phyloP scores from a whole-genome alignment of 2,113 vertebrate genomes.

The Naja naja region DNA sequence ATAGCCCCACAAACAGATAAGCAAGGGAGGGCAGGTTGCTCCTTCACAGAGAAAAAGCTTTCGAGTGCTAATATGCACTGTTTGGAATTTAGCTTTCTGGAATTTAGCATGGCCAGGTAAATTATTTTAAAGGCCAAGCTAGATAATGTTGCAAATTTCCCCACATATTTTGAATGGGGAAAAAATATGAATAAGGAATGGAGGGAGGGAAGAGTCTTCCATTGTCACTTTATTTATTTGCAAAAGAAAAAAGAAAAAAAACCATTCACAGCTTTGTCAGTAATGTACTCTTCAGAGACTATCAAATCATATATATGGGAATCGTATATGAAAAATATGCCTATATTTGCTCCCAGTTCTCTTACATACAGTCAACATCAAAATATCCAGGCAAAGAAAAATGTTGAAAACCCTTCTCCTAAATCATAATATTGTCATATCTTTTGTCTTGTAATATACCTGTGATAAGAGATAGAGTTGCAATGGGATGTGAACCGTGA shows the following conservation, averaged over 20 bases:
- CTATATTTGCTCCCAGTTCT: too few species aligned
- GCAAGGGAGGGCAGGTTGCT: not conserved
- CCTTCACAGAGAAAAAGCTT: not conserved
- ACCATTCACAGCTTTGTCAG: not conserved
- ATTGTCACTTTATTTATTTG: not conserved
- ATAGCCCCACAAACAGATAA: not conserved
- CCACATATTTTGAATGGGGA: not conserved
- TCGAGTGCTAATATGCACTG: not conserved
- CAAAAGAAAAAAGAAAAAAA: not conserved
- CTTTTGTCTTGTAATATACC: not conserved
- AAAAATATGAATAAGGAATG: not conserved
- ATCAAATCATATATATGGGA: not conserved
- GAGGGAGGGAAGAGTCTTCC: not conserved
- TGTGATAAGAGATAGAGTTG: not conserved
- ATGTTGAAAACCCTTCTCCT: not conserved
- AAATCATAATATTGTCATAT: not conserved
- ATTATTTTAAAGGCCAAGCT: not conserved
- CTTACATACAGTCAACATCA: too few species aligned
- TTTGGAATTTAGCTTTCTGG: not conserved
- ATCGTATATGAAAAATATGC: too few species aligned
- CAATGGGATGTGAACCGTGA: not conserved
- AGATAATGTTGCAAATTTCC: not conserved
- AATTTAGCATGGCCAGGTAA: not conserved
- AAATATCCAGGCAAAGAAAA: not conserved
- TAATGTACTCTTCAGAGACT: not conserved